Base-by-base conservation (phyloP, 92 coral and sea anemone genomes). In the Meandrina meandrites region DNA sequence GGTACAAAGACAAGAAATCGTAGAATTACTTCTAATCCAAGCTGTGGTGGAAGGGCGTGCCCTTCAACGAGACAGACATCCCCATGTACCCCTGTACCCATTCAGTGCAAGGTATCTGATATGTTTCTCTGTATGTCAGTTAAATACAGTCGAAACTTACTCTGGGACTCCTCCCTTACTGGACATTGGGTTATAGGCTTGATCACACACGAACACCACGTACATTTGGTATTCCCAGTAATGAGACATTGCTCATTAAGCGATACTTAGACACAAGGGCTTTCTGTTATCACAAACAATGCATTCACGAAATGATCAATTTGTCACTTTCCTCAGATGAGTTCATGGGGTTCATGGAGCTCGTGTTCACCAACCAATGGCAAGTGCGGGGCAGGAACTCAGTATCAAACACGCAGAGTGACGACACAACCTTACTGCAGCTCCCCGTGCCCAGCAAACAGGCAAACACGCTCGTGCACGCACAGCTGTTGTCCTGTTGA, bases 401-500 rank as follows among this genome's bases (percentile, higher is more conserved):
- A 93, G 79, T 64, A 57, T 5, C 98, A 92, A 24, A 84, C 91
- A 24, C 94, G 99, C 5, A 84, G 72, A 3, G 86, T 97, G 13
- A 92, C 86, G 4, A 91, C 97, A 16, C 83, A 75, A 11, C 98
- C 94, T 0, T 97, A 95, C 80, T 97, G 99, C 91, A 95, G 99
- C 89, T 2, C 76, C 1, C 56, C 96, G 35, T 97, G 99, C 47
- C 98, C 98, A 5, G 14, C 94, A 4, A 88, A 90, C 0, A 66
- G 57, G 68, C 81, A 82, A 42, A 96, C 81, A 12, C 91, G 90
- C 28, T 47, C 87, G 14, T 95, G 96, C 78, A 87, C 88, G 1
- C 98, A 95, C 78, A 95, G 99, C 30, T 97, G 99, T 84, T 97
- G 99, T 64, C 99, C 99, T 18, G 94, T 90, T 10, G 84, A 93